These are phyloP conservation scores for Coreius guichenoti DNA, from an alignment of 2,797 vertebrate species.

Conservation along the genomic window DNA sequence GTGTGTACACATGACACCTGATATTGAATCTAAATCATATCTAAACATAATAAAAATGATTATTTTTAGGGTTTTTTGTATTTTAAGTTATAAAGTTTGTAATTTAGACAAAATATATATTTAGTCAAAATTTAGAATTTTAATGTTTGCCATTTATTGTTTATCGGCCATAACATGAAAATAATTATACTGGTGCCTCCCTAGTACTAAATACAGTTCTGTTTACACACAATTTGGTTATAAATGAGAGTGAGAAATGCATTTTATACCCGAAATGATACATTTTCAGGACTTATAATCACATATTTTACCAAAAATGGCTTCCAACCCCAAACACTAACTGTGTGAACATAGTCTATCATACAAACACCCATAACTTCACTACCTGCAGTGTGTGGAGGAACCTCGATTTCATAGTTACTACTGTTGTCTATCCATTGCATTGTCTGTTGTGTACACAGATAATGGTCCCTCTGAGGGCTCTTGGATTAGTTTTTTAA, in stretches of 20 bases:
- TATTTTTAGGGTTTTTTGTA: neutral
- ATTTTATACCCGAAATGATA: neutral
- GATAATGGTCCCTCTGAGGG: neutral
- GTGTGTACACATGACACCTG: neutral
- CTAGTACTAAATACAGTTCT: neutral
- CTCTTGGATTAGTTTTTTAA: neutral
- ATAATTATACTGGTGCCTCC: too few species aligned
- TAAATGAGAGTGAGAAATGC: neutral
- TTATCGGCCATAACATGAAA: neutral
- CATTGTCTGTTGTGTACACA: conserved; percentile 14
- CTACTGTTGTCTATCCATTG: neutral
- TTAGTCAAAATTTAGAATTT: too few species aligned
- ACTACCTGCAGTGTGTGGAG: neutral
- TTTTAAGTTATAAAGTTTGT: too few species aligned
- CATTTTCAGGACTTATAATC: neutral
- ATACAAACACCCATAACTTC: neutral
- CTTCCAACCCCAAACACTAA: neutral
- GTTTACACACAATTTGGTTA: neutral
- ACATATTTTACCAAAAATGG: neutral
- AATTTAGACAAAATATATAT: too few species aligned
- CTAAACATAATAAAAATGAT: neutral
- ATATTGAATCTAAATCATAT: neutral
- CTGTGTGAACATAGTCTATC: neutral
- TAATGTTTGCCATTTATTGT: neutral
- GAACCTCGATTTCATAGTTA: neutral